Base-by-base conservation (phyloP, 2,797 vertebrate genomes). In the Serranus cabrilla region DNA sequence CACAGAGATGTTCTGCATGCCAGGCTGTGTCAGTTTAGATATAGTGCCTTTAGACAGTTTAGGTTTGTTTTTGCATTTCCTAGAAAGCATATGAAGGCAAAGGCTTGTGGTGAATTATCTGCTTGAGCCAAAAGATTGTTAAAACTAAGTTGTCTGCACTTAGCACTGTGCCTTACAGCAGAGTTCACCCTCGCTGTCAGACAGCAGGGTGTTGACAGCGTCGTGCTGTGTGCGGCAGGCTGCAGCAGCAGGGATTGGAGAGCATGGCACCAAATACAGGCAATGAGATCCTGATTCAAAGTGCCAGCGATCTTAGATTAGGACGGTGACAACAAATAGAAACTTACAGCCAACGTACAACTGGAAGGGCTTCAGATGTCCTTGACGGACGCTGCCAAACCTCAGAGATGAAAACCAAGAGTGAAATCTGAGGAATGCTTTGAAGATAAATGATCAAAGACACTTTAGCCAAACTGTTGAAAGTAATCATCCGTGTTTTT, bases 371-470 rank as follows among this genome's bases (percentile, higher is more conserved):
- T 50, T 84, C 65, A 56, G 54, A 85, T 68, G 63, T 59, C 77
- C 69, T 82, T 85, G 69, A 79, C 47, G 43, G 49, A 55, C 17
- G 9, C 55, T 76, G 76, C 80, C 67, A 82, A 80, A 71, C 23
- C 55, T 78, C 54, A 42, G 72, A 81, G 75, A 74, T 58, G 20
- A 67, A 68, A 81, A 71, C 42, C 23, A 57, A 67, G 50, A 73
- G 59, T 25, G 45, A 21, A 63, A 78, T 66, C 42, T 80, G 59
- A 25, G 84, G 74, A 89, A 89, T 84, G 79, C 65, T 75, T 87
- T 87, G 51, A 84, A 82, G 82, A 83, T 76, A 79, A 70, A 25
- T 3, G 2, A 79, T 71, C 49, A 40, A 59, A 83, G 55, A 34
- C 57, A 55, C 54, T 57, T 40, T n/a, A 67, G 68, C 7, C 6